These are phyloP conservation scores for Melangyna quadrimaculata DNA, from an alignment of 2,888 invertebrate genomes.

Conservation along the genomic window DNA sequence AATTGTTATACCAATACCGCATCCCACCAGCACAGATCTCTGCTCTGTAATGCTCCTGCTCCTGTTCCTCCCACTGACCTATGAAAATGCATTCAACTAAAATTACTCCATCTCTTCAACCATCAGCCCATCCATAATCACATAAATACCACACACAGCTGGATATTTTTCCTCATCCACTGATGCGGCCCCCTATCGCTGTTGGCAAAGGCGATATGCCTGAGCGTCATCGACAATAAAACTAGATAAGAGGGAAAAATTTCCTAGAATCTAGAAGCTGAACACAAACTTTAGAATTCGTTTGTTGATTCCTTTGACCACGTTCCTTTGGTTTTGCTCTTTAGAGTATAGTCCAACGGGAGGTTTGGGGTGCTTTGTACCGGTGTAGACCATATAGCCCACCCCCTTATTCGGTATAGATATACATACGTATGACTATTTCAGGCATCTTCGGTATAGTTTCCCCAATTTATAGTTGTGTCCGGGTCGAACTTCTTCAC, in stretches of 20 bases:
- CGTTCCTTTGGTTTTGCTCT: slow-evolving; percentile 73
- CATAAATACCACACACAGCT: slow-evolving; percentile 59
- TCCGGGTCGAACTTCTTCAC: slow-evolving; percentile 11
- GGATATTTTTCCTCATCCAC: slow-evolving; percentile 23
- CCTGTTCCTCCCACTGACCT: neutral
- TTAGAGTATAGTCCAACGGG: slow-evolving; percentile 48
- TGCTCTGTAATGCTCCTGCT: slow-evolving; percentile 32
- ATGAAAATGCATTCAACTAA: slow-evolving; percentile 63
- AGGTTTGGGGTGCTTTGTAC: neutral
- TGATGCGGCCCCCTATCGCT: neutral
- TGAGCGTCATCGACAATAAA: slow-evolving; percentile 62
- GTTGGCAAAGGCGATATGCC: slow-evolving; percentile 26
- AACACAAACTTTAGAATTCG: slow-evolving; percentile 69
- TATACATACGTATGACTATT: slow-evolving; percentile 30
- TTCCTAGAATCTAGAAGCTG: slow-evolving; percentile 39
- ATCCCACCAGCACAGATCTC: neutral
- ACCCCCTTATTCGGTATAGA: neutral
- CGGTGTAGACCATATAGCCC: neutral
- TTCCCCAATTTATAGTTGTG: slow-evolving; percentile 59
- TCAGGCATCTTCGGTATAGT: slow-evolving; percentile 51
- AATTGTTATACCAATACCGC: slow-evolving; percentile 31
- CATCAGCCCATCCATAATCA: slow-evolving; percentile 63
- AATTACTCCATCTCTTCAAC: slow-evolving; percentile 44
- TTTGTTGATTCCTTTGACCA: slow-evolving; percentile 74
- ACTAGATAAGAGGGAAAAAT: slow-evolving; percentile 58